Evolutionary conservation across 2,888 invertebrate species (phyloP).

Genomic region (Dasypolia templi): DNA sequence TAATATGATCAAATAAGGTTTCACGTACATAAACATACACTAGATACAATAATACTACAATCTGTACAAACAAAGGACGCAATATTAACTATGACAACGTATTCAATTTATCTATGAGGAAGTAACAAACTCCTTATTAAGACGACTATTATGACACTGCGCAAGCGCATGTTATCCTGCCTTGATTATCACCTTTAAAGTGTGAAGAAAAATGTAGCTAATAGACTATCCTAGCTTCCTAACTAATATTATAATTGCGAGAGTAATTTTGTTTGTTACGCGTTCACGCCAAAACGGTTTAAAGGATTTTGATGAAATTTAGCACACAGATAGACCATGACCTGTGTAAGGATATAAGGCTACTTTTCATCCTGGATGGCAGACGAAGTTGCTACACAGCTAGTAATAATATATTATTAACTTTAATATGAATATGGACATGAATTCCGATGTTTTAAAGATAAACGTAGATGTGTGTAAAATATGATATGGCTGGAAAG

Average conservation of each 20-base stretch:
- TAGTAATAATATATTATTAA: no score
- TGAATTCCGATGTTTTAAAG: not conserved
- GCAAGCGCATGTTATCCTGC: conserved; percentile 25
- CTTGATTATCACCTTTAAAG: conserved; percentile 7
- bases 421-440: not conserved
- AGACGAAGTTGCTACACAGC: no score
- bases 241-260: not conserved
- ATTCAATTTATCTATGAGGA: conserved; percentile 53
- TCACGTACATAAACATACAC: conserved; percentile 5
- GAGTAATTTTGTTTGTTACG: no score
- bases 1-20: not conserved
- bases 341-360: no score
- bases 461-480: not conserved
- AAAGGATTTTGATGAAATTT: no score
- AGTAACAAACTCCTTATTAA: conserved; percentile 36
- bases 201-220: conserved; percentile 7
- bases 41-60: conserved; percentile 5
- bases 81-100: conserved; percentile 35
- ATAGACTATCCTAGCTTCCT: not conserved
- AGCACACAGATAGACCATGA: no score
- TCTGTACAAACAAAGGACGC: conserved; percentile 42
- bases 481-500: not conserved
- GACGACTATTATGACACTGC: conserved; percentile 22
- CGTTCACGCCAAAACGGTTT: no score
- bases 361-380: no score